Evolutionary conservation across 2,113 vertebrate genomes (phyloP), one percentile per base, ranked within the genome.

Genomic region (Oryzias javanicus): DNA sequence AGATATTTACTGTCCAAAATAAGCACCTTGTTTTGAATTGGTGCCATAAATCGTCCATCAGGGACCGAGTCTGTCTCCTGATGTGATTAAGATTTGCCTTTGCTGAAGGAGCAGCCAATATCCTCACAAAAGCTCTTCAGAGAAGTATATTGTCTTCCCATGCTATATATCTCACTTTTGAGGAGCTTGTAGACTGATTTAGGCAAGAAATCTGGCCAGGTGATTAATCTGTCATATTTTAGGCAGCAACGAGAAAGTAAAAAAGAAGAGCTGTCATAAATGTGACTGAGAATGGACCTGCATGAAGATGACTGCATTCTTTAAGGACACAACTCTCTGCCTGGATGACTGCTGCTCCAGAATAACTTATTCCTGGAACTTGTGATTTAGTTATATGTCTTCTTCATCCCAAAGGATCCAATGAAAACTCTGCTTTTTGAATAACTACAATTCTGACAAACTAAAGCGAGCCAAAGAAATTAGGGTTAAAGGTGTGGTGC

Each of bases 141-240:
- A 52, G 50, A 52, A 27, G 50, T 29, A 52, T 52, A 52, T 52
- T 52, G 25, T 52, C 15, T 52, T 13, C 25, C 50, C 50, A 18
- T 17, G 35, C 50, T 27, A 52, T 52, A 52, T 35, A 52, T 52
- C 25, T 52, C 50, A 29, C 50, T 27, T 52, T 52, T 52, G 27
- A 52, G 50, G 35, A 35, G 50, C 25, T 52, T 27, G 27, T 17
- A 15, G 50, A 35, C n/a, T 52, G 49, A 52, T 52, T 29, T 52
- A 52, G 27, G 27, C n/a, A 27, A 52, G 27, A 25, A 52, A 29
- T 16, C 35, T 25, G 50, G 50, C 24, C 50, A 18, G 50, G 50
- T 29, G 16, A 52, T 52, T 52, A 52, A 10, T 12, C 27, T 17
- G 27, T 52, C 50, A 52, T 29, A 52, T 52, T 52, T 52, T 52